Evolutionary conservation across 2,797 vertebrate species (phyloP).

Genomic region (Falco columbarius): DNA sequence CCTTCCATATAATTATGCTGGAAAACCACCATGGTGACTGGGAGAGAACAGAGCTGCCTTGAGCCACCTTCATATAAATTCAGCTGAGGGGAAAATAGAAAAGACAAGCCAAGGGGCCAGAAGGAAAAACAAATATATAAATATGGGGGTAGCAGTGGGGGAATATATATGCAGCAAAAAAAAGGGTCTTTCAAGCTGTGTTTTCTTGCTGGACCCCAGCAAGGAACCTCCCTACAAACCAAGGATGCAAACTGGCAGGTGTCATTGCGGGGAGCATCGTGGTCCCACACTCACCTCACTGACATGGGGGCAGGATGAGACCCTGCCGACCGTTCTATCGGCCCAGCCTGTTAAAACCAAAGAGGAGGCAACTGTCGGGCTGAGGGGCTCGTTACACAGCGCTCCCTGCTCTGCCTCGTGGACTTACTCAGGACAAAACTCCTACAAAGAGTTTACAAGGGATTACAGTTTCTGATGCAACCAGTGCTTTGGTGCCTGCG

Average conservation of each 20-base stretch:
- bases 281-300: fast-evolving
- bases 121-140: neutral
- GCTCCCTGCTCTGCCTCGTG: fast-evolving
- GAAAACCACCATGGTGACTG: neutral
- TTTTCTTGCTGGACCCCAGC: neutral
- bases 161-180: neutral
- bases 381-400: fast-evolving
- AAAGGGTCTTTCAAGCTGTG: neutral
- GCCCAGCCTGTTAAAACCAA: neutral
- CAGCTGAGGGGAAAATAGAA: neutral
- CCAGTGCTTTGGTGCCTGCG: neutral
- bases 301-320: neutral
- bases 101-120: neutral
- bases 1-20: neutral
- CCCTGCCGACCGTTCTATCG: fast-evolving
- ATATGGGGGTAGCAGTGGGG: neutral
- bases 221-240: neutral
- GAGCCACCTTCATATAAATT: neutral
- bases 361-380: neutral
- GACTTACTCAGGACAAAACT: neutral
- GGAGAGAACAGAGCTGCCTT: conserved; percentile 18
- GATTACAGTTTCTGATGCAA: neutral
- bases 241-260: neutral
- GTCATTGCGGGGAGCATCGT: fast-evolving
- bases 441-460: neutral